A percentile compares a stretch with the other conserved stretches of the same genome.
Evolutionary conservation across 1,140 invertebrate species (phyloP).

Genomic region (Pogonomyrmex barbatus): DNA sequence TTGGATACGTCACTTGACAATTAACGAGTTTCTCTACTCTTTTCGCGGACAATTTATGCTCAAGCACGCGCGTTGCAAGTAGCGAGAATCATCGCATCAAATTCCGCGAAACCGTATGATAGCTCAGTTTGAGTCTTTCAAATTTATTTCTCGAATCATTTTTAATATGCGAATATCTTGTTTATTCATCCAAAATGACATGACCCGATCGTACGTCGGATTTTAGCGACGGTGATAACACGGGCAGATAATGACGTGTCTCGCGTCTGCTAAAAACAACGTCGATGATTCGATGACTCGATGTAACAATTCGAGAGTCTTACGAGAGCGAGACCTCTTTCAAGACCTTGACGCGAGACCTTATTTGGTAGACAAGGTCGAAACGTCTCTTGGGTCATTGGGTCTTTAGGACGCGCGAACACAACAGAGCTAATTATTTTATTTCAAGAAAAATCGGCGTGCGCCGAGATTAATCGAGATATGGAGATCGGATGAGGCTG

Average conservation of each 20-base stretch:
- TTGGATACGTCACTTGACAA: not conserved
- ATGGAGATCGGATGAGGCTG: not conserved
- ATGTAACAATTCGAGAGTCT: slow-evolving; percentile 43
- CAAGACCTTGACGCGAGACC: slow-evolving; percentile 71
- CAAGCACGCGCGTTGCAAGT: not conserved
- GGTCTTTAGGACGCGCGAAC: slow-evolving; percentile 63
- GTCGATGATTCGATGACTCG: slow-evolving; percentile 16
- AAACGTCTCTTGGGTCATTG: slow-evolving; percentile 67
- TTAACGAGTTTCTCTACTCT: not conserved
- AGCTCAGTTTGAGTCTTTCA: not conserved
- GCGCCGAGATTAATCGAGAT: not conserved
- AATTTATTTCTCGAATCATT: not conserved
- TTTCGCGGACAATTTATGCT: not conserved
- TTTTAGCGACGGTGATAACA: not conserved
- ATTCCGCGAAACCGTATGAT: not conserved
- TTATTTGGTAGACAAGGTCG: slow-evolving; percentile 76
- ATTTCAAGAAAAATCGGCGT: not conserved
- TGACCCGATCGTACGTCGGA: not conserved
- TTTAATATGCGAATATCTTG: not conserved
- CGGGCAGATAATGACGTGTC: too few species aligned
- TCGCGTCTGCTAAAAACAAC: not conserved
- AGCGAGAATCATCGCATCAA: not conserved
- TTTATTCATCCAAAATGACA: slow-evolving; percentile 15
- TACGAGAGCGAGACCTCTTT: slow-evolving; percentile 50
- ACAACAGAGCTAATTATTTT: slow-evolving; percentile 5